These are phyloP conservation scores for Brachystomella parvula DNA, from an alignment of 1,140 invertebrate genomes.

Conservation along the genomic window DNA sequence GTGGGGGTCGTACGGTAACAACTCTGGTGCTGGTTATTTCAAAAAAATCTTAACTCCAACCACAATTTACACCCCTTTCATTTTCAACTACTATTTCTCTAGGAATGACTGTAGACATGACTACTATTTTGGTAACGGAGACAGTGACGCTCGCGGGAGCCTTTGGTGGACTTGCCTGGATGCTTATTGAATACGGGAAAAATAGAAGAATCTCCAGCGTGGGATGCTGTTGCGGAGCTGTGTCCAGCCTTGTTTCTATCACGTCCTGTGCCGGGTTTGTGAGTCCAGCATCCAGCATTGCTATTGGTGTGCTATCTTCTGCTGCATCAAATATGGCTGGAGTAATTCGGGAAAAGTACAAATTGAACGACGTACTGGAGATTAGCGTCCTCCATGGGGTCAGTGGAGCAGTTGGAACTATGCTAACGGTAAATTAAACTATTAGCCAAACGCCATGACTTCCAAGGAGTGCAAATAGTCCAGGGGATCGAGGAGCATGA, in stretches of 20 bases:
- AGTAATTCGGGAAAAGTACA: not conserved
- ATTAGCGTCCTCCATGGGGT: constrained; percentile 13
- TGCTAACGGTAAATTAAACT: constrained; percentile 12
- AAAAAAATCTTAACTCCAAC: not conserved
- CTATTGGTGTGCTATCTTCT: not conserved
- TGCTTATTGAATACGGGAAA: not conserved
- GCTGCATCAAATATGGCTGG: not conserved
- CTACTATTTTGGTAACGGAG: not conserved
- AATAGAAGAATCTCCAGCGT: not conserved
- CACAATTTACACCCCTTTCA: not conserved
- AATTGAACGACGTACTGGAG: constrained; percentile 4
- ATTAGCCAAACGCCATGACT: not conserved
- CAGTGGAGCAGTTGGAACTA: constrained; percentile 7
- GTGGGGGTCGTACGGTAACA: constrained; percentile 8
- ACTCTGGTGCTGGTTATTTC: not conserved
- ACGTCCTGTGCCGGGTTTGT: constrained; percentile 1
- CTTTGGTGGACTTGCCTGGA: constrained; percentile 7
- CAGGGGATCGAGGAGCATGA: too few species aligned
- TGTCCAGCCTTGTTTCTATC: not conserved
- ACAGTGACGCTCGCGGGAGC: not conserved
- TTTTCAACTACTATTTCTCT: not conserved
- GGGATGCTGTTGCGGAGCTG: constrained; percentile 9
- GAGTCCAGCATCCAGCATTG: not conserved
- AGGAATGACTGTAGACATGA: not conserved
- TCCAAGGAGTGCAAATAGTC: not conserved